Conservation (phyloP, 2,888 invertebrate genomes). For the Sesia apiformis region DNA sequence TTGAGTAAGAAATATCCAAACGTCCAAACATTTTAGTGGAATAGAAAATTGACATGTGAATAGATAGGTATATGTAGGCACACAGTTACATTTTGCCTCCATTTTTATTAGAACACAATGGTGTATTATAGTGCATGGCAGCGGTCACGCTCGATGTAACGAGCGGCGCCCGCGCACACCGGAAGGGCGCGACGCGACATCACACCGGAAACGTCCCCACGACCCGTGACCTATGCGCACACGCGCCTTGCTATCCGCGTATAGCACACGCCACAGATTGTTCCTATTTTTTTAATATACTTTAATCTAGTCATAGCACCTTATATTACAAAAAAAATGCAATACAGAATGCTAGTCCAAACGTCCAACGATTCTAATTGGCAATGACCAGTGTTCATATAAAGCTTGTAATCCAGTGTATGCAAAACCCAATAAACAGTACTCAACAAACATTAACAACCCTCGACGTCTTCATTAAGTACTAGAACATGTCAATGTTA, state of each 20-base stretch:
- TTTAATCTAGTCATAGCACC: too few species aligned
- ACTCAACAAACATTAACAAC: too few species aligned
- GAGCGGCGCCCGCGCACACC: conserved; percentile 49
- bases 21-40: too few species aligned
- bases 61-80: background rate
- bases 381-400: too few species aligned
- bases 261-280: conserved; percentile 38
- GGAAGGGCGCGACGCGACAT: conserved; percentile 65
- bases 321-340: too few species aligned
- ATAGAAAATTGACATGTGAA: too few species aligned
- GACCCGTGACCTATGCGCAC: conserved; percentile 55
- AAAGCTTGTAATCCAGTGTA: too few species aligned
- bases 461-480: background rate
- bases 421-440: too few species aligned
- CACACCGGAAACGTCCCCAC: conserved; percentile 53
- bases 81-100: background rate
- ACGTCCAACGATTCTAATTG: too few species aligned
- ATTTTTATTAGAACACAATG: conserved; percentile 34
- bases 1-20: too few species aligned
- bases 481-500: background rate
- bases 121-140: conserved; percentile 31
- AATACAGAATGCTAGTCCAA: too few species aligned
- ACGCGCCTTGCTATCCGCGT: conserved; percentile 44
- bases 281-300: background rate
- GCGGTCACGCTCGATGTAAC: conserved; percentile 45